Base-by-base conservation (phyloP, 2,888 invertebrate genomes). In the Argyresthia albistria region DNA sequence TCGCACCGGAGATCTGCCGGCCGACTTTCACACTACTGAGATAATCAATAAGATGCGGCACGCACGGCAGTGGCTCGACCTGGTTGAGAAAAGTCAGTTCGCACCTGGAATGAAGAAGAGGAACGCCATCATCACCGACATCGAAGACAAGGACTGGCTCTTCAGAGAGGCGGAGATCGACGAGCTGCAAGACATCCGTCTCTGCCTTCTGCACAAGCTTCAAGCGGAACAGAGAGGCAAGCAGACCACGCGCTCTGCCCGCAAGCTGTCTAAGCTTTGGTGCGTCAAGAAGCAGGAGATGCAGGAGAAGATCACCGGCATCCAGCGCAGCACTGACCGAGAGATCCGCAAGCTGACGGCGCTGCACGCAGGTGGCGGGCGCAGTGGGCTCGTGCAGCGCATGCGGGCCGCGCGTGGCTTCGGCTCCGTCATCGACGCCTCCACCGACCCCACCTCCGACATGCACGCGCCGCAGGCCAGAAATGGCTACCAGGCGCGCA, bases 121-220 rank as follows among this genome's bases (percentile, higher is more conserved):
- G 4, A 83, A 90, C 11, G 82, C 80, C n/a, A 90, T 95, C 63
- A 89, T 96, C 57, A 90, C 90, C 50, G 93, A 94, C n/a, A 89
- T 96, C 58, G 96, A 96, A 73, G 89, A 92, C 55, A 93, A 95
- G 60, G 93, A 95, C 66, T 96, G 95, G 95, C 89, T 93, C 9
- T 92, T 93, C 52, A 89, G 96, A 56, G 95, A 96, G 69, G 90
- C 92, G 90, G 92, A 93, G 69, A 92, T 95, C 56, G 91, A 93
- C 62, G 91, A 91, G 56, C 89, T 93, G 12, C 92, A 94, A 70
- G 89, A 91, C 60, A 79, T 92, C 36, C 88, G 94, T 0, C 72
- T 94, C 60, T 89, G 92, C 54, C 84, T 96, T 51, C 88, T 95
- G n/a, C 90, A 92, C 56, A 84, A 91, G 52, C 72, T 92, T 61